Base-by-base conservation (phyloP, 1,140 invertebrate species). In the Holotrichia oblita region DNA sequence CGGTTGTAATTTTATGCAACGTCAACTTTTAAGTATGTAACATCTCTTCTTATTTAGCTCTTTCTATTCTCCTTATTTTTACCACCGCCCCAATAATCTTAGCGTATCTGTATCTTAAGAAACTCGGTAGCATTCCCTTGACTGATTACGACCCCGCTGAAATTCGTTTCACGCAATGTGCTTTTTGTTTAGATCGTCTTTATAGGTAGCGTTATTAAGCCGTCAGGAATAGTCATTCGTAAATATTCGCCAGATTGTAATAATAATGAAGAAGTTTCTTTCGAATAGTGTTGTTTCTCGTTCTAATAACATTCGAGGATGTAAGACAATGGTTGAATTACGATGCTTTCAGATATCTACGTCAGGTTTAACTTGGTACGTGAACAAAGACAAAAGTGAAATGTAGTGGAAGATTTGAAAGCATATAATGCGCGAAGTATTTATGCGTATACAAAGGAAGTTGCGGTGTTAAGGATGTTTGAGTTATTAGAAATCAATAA, bases 371-470 rank as follows among this genome's bases (percentile, higher is more conserved):
- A 22, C 22, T 69, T 8, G 12, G 8, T 9, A 34, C 27, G 27
- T 4, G 27, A 69, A 69, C 61, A 69, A 69, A 69, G 61, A 34
- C 17, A 69, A 69, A 69, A 69, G 61, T 69, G 22, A 69, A 69
- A 69, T 27, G 61, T 69, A 69, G 61, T 69, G 61, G 61, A 69
- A 69, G 61, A 69, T 69, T 69, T 69, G 61, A 69, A 27, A 12
- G 61, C 22, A 22, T 69, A 69, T 69, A 69, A 69, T 27, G 61
- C 61, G 61, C 61, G 61, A 24, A 69, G 61, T 27, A 69, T 69
- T 69, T 69, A 69, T 69, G 48, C 48, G 48, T 55, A 55, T 55
- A n/a, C 48, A 55, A 55, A 55, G 48, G 44, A 48, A 48, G 44
- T 48, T 48, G 44, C n/a, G 3, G n/a, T n/a, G n/a, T n/a, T 34